These are phyloP conservation scores for Contarinia nasturtii DNA, from an alignment of 1,140 invertebrate genomes.

Conservation along the genomic window DNA sequence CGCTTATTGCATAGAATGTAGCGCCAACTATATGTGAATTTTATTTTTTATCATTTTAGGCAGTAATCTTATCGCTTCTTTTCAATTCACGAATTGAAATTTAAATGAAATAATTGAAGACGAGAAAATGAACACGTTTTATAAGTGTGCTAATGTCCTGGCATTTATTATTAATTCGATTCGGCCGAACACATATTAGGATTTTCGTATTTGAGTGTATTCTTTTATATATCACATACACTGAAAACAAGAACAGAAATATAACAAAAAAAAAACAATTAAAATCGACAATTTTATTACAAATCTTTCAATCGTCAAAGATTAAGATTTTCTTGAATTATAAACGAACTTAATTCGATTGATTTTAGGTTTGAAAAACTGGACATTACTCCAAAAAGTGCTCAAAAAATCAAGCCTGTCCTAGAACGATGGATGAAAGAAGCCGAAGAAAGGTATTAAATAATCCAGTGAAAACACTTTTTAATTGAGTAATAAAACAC, in stretches of 20 bases:
- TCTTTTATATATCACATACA: no score
- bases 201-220: not conserved
- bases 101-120: not conserved
- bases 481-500: no score
- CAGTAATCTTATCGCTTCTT: not conserved
- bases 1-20: no score
- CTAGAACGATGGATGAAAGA: constrained; percentile 96
- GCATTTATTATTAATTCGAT: constrained; percentile 15
- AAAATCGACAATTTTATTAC: not conserved
- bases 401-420: constrained; percentile 97
- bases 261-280: not conserved
- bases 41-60: no score
- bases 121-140: not conserved
- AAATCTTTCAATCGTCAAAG: not conserved
- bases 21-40: no score
- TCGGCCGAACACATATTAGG: not conserved
- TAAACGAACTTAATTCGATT: not conserved
- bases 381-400: constrained; percentile 97
- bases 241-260: no score
- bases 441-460: constrained; percentile 80
- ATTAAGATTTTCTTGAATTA: not conserved
- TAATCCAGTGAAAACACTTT: not conserved
- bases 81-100: not conserved
- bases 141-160: constrained; percentile 49
- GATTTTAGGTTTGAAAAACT: constrained; percentile 90